Conservation (phyloP, 2,797 vertebrate species). For the Carduelis carduelis region DNA sequence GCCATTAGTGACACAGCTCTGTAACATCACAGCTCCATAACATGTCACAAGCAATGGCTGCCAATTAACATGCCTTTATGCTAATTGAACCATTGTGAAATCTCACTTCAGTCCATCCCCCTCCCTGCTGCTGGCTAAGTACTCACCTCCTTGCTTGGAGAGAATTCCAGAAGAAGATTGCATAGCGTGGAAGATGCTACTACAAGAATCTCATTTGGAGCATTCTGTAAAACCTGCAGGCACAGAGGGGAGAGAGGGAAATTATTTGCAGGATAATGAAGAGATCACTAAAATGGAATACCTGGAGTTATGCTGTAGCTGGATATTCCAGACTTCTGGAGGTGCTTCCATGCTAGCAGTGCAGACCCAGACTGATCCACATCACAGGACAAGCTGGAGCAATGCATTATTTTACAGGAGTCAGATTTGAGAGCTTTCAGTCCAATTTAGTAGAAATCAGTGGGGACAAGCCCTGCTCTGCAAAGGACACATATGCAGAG, state of each 20-base stretch:
- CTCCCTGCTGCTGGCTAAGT: not conserved
- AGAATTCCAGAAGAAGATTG: conserved; percentile 98
- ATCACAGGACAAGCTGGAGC: not conserved
- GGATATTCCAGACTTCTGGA: not conserved
- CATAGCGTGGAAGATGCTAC: conserved; percentile 99
- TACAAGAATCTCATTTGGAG: conserved; percentile 95
- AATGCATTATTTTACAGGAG: not conserved
- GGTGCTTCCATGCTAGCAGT: not conserved
- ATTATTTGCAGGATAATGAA: not conserved
- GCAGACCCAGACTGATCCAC: not conserved
- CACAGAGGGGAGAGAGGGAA: not conserved
- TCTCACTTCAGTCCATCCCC: not conserved
- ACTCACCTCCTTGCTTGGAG: conserved; percentile 97
- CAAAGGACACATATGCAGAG: not conserved
- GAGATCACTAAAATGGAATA: not conserved
- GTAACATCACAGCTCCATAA: not conserved
- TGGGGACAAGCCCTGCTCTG: not conserved
- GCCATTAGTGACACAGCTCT: not conserved
- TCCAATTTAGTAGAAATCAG: not conserved
- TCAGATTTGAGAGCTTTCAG: not conserved
- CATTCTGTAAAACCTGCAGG: conserved; percentile 92
- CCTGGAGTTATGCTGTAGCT: not conserved
- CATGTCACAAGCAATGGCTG: not conserved
- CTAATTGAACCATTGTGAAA: not conserved
- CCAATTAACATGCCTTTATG: not conserved